These are phyloP conservation scores for Heliconius sara DNA, from an alignment of 2,888 invertebrate species.

Conservation along the genomic window DNA sequence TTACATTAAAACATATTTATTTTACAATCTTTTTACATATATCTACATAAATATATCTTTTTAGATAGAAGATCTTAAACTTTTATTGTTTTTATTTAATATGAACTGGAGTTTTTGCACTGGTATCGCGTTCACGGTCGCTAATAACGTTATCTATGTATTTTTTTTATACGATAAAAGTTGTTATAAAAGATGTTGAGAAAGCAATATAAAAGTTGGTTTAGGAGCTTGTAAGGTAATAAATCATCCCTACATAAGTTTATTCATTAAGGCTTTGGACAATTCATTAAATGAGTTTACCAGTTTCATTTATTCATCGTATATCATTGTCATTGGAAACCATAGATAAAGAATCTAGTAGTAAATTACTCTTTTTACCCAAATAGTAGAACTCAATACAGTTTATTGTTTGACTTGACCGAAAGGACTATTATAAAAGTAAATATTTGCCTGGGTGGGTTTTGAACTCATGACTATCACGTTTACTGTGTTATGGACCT, in stretches of 20 bases:
- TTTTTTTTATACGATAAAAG: slow-evolving; percentile 43
- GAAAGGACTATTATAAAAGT: not conserved
- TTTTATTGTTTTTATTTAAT: slow-evolving; percentile 9
- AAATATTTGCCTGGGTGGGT: not conserved
- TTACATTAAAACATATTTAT: not conserved
- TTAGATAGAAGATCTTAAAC: not conserved
- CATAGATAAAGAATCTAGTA: too few species aligned
- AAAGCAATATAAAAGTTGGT: slow-evolving; percentile 41
- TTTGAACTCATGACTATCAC: not conserved
- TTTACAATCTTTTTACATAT: not conserved
- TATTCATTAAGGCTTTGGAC: slow-evolving; percentile 30
- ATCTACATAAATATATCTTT: too few species aligned
- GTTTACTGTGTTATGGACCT: not conserved
- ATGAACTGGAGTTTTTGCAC: slow-evolving; percentile 26
- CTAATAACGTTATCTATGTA: slow-evolving; percentile 33
- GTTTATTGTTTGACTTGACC: not conserved
- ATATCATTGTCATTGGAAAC: too few species aligned
- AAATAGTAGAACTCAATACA: too few species aligned
- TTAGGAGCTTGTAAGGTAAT: slow-evolving; percentile 32
- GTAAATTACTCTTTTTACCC: too few species aligned
- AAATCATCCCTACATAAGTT: slow-evolving; percentile 38
- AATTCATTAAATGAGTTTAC: slow-evolving; percentile 1
- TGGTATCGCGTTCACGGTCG: slow-evolving; percentile 20
- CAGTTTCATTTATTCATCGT: not conserved
- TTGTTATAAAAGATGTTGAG: slow-evolving; percentile 41